Base-by-base conservation (phyloP, 1,140 invertebrate species). In the Caenorhabditis brenneri region DNA sequence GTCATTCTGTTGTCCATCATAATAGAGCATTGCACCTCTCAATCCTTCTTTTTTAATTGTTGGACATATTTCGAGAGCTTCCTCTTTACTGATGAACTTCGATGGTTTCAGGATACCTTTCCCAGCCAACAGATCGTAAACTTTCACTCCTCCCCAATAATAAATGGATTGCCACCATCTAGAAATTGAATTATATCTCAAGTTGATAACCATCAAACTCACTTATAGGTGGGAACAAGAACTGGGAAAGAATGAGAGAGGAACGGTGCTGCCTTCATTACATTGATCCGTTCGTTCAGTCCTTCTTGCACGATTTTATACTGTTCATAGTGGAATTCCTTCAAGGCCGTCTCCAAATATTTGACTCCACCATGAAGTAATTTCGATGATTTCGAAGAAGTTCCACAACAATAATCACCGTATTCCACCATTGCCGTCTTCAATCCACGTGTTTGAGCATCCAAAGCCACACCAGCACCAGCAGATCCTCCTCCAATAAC, bases 1-100 rank as follows among this genome's bases (percentile, higher is more conserved):
- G 92, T 99, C 98, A 91, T 99, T 97, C 92, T 99, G 97, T 92
- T 97, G 96, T 53, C 96, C 97, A 92, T 99, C 98, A 91, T 98
- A 99, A 92, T 99, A 99, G 27, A 99, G 96, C 87, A 99, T 95
- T 33, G 97, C 97, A 84, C 97, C 98, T 87, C 94, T 95, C 0
- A 99, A 92, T 91, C 95, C 95, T 88, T 99, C 96, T 85, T 95
- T 96, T 91, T 94, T 93, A 39, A 94, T 88, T 97, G 99, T 99
- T 9, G 98, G 98, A 91, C 99, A 99, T 53, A 96, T 91, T 93
- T 99, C 97, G 16, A 99, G 92, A 15, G 98, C 96, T 89, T 95
- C 94, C 87, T 94, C 94, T 92, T 98, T 98, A 24, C 95, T 95
- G n/a, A 99, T 93, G 89, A 95, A 95, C 92, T 98, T 99, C 5